Evolutionary conservation across 2,888 invertebrate genomes (phyloP).

Genomic region (Rotaria macrura): DNA sequence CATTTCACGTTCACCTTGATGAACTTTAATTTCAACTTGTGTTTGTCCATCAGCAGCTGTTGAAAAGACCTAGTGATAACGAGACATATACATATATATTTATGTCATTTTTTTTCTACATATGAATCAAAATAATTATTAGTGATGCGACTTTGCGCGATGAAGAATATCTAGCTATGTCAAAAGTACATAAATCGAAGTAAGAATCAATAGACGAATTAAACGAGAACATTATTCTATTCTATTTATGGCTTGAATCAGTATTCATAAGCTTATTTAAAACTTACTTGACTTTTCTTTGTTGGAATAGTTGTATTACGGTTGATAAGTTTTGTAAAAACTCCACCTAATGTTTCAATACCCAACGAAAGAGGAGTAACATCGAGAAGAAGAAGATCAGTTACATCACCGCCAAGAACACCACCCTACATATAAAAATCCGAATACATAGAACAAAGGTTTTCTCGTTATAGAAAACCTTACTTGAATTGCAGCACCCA

Average conservation of each 20-base stretch:
- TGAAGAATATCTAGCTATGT: too few species aligned
- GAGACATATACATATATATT: not conserved
- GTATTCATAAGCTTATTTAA: too few species aligned
- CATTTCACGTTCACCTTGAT: conserved; percentile 98
- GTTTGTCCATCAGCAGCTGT: conserved; percentile 98
- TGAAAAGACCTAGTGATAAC: conserved; percentile 62
- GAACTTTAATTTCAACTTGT: conserved; percentile 96
- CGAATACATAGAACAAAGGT: too few species aligned
- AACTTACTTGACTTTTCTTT: conserved; percentile 75
- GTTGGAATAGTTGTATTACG: conserved; percentile 97
- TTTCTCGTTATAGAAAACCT: not conserved
- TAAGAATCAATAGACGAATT: too few species aligned
- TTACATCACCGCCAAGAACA: conserved; percentile 89
- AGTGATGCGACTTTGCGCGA: too few species aligned
- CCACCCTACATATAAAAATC: conserved; percentile 56
- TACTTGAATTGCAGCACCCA: conserved; percentile 93
- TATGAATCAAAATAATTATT: too few species aligned
- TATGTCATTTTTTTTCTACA: too few species aligned
- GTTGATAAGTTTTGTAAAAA: conserved; percentile 80
- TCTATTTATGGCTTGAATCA: too few species aligned
- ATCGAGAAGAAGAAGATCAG: conserved; percentile 86
- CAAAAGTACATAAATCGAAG: too few species aligned
- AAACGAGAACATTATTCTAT: too few species aligned
- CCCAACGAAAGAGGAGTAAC: conserved; percentile 95
- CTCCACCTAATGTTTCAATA: conserved; percentile 86